These are phyloP conservation scores for Echeneis naucrates DNA, from an alignment of 2,797 vertebrate species.

Conservation along the genomic window DNA sequence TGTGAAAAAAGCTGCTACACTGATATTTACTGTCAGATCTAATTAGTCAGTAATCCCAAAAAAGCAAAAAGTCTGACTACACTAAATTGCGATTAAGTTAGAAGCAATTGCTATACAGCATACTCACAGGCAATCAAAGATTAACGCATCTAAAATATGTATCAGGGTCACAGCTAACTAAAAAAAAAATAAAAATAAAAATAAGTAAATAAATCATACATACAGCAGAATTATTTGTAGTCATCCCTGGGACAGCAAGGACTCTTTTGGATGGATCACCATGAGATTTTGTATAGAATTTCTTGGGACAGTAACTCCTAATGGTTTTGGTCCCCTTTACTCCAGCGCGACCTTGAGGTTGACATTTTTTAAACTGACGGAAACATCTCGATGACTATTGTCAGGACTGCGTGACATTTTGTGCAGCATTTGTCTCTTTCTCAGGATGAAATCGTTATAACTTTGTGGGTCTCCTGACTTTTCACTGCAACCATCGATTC, in stretches of 20 bases:
- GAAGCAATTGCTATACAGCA: conserved; percentile 13
- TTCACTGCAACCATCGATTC: background rate
- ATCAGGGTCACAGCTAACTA: conserved; percentile 6
- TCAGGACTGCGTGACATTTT: background rate
- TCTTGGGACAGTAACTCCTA: too few relatives aligned
- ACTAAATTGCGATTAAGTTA: conserved; percentile 10
- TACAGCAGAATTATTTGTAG: conserved; percentile 2
- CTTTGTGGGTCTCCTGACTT: background rate
- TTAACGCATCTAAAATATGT: conserved; percentile 13
- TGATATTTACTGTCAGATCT: conserved; percentile 71
- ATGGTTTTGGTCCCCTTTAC: background rate
- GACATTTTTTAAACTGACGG: background rate
- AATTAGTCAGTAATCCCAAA: conserved; percentile 62
- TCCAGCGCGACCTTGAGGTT: background rate
- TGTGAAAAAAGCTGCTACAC: conserved; percentile 32
- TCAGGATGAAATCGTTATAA: background rate
- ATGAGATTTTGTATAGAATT: too few relatives aligned
- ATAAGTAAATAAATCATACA: too few relatives aligned
- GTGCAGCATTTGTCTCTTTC: background rate
- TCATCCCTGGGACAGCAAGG: background rate
- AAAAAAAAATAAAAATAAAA: too few relatives aligned
- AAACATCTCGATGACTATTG: background rate
- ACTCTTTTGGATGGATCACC: too few relatives aligned
- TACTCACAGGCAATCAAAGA: conserved; percentile 4
- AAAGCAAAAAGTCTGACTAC: conserved; percentile 39